phyloP scores from a whole-genome alignment of 2,113 vertebrate species.

The Kryptolebias marmoratus region DNA sequence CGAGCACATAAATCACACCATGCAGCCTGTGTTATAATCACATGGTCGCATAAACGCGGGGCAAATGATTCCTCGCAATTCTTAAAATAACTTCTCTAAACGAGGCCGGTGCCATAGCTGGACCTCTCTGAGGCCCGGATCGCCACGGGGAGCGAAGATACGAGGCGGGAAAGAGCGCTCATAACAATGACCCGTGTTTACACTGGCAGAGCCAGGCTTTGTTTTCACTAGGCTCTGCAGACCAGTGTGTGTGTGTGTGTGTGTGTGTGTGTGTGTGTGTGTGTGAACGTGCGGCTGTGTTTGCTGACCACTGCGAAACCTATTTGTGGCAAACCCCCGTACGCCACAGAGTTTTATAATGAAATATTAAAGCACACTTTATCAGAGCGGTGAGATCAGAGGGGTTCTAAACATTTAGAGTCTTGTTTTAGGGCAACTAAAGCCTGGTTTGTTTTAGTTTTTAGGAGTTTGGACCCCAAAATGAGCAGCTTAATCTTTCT shows the following conservation, averaged over 20 bases:
- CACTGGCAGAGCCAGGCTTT: slow-evolving; percentile 68
- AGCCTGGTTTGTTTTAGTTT: slow-evolving; percentile 9
- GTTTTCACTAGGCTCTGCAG: slow-evolving; percentile 68
- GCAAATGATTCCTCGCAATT: slow-evolving; percentile 48
- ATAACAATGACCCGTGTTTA: slow-evolving; percentile 72
- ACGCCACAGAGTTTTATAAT: slow-evolving; percentile 57
- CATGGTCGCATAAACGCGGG: slow-evolving; percentile 55
- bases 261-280: slow-evolving; percentile 35
- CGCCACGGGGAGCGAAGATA: slow-evolving; percentile 51
- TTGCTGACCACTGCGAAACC: slow-evolving; percentile 66
- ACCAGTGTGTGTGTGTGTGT: slow-evolving; percentile 36
- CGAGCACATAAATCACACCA: slow-evolving; percentile 66
- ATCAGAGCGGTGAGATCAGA: slow-evolving; percentile 60
- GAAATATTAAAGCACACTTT: slow-evolving; percentile 67
- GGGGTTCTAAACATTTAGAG: slow-evolving; percentile 23
- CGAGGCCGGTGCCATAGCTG: slow-evolving; percentile 26
- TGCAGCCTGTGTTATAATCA: slow-evolving; percentile 61
- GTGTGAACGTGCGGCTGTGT: slow-evolving; percentile 13
- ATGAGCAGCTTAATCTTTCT: slow-evolving; percentile 1
- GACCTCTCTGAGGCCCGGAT: slow-evolving; percentile 32
- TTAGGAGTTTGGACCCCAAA: slow-evolving; percentile 12
- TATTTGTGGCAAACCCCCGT: slow-evolving; percentile 58
- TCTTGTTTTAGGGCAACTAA: slow-evolving; percentile 24
- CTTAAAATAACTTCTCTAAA: slow-evolving; percentile 54
- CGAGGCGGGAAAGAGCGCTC: slow-evolving; percentile 60